Conservation (phyloP, 2,888 invertebrate genomes). For the Acanthosoma haemorrhoidale region DNA sequence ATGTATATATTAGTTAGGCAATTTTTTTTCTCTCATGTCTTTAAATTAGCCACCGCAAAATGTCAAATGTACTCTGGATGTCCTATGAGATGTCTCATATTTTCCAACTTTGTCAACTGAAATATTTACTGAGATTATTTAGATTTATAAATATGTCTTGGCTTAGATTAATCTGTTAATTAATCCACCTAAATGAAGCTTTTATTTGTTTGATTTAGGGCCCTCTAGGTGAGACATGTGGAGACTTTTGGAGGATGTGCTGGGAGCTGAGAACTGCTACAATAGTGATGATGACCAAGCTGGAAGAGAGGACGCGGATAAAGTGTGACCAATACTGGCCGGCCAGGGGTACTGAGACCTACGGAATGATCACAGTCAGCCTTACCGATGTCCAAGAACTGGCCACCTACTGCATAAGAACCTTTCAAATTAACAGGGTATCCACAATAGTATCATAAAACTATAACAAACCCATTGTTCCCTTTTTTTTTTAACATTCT, state of each 20-base stretch:
- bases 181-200: no score
- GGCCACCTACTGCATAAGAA: conserved; percentile 96
- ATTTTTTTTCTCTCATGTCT: no score
- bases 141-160: no score
- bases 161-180: no score
- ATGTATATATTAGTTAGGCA: no score
- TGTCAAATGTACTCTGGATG: no score
- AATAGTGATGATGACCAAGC: conserved; percentile 98
- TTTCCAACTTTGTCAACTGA: no score
- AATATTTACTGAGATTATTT: background rate
- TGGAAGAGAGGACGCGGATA: conserved; percentile 93
- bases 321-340: conserved; percentile 99
- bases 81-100: no score
- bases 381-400: conserved; percentile 93
- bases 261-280: conserved; percentile 94
- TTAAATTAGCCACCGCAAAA: no score
- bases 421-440: conserved; percentile 79
- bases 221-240: conserved; percentile 93
- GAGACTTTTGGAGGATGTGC: conserved; percentile 99
- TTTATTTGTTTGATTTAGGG: conserved; percentile 56
- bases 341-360: conserved; percentile 84
- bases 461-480: no score
- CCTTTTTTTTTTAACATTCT: no score
- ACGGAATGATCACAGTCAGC: conserved; percentile 90
- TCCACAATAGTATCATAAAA: no score